Percentiles rank a stretch among this genome's conserved stretches.
Conservation (phyloP, 2,113 vertebrate species). For the Clarias magur region DNA sequence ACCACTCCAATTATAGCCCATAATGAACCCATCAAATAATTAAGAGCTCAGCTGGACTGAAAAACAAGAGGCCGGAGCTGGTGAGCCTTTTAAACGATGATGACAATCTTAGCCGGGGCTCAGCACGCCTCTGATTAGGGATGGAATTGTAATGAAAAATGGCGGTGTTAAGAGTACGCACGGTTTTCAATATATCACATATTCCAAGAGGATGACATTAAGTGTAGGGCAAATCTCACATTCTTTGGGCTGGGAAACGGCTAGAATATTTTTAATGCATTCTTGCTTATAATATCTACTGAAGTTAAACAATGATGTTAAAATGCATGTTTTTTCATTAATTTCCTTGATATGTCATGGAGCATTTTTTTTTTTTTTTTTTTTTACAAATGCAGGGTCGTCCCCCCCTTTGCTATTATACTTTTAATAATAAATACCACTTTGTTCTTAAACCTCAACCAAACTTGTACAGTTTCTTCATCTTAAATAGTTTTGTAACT, state of each 20-base stretch:
- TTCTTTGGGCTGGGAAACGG: neutral
- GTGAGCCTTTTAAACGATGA: conserved; percentile 26
- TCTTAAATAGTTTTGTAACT: neutral
- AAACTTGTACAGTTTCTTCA: neutral
- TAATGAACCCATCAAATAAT: conserved; percentile 78
- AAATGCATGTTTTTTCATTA: neutral
- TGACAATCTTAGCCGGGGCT: conserved; percentile 21
- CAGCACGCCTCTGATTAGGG: conserved; percentile 28
- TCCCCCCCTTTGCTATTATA: too few species aligned
- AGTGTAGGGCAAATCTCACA: too few species aligned
- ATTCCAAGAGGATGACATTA: neutral
- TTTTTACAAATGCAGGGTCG: neutral
- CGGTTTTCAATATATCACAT: neutral
- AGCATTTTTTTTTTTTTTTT: neutral
- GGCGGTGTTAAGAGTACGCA: neutral
- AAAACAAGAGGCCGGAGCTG: conserved; percentile 67
- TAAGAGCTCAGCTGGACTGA: conserved; percentile 79
- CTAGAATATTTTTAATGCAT: neutral
- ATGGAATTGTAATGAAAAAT: conserved; percentile 16
- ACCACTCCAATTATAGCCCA: conserved; percentile 72
- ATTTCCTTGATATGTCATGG: neutral
- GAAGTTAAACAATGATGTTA: neutral
- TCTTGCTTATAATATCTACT: neutral
- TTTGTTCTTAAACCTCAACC: neutral
- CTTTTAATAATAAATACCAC: neutral